Evolutionary conservation across 2,888 invertebrate species (phyloP).

Genomic region (Eupeodes latifasciatus): DNA sequence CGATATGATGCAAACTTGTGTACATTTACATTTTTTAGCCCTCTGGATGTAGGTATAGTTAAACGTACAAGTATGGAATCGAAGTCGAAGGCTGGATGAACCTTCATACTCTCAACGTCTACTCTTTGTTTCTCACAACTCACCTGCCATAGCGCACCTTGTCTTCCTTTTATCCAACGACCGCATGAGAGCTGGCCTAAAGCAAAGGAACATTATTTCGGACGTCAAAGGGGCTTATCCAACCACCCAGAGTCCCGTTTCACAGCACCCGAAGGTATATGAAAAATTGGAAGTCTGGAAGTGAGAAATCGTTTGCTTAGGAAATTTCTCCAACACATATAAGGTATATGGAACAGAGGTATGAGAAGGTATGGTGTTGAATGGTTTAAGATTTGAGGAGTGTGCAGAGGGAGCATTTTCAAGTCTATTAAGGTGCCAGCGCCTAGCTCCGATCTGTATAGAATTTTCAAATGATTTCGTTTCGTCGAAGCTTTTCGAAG

Average conservation of each 20-base stretch:
- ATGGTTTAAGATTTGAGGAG: not conserved
- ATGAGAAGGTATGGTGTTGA: too few relatives aligned
- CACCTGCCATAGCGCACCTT: slow-evolving; percentile 17
- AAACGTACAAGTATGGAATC: not conserved
- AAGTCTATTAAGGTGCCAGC: slow-evolving; percentile 66
- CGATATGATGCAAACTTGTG: slow-evolving; percentile 54
- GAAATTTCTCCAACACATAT: slow-evolving; percentile 19
- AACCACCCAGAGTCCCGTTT: slow-evolving; percentile 19
- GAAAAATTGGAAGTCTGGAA: slow-evolving; percentile 67
- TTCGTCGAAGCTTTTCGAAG: slow-evolving; percentile 61
- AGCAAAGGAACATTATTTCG: slow-evolving; percentile 51
- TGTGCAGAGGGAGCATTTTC: slow-evolving; percentile 41
- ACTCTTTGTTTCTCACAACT: slow-evolving; percentile 15
- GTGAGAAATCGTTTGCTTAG: slow-evolving; percentile 54
- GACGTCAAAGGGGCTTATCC: slow-evolving; percentile 58
- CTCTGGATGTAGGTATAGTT: not conserved
- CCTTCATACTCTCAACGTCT: not conserved
- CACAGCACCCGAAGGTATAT: slow-evolving; percentile 49
- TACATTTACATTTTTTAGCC: slow-evolving; percentile 57
- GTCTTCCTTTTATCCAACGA: slow-evolving; percentile 13
- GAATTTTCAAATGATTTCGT: slow-evolving; percentile 69
- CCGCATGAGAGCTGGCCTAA: slow-evolving; percentile 51
- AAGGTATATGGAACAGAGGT: not conserved
- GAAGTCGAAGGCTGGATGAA: slow-evolving; percentile 38
- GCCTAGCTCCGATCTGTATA: slow-evolving; percentile 48